Evolutionary conservation across 2,113 vertebrate species (phyloP).

Genomic region (Elephas maximus): DNA sequence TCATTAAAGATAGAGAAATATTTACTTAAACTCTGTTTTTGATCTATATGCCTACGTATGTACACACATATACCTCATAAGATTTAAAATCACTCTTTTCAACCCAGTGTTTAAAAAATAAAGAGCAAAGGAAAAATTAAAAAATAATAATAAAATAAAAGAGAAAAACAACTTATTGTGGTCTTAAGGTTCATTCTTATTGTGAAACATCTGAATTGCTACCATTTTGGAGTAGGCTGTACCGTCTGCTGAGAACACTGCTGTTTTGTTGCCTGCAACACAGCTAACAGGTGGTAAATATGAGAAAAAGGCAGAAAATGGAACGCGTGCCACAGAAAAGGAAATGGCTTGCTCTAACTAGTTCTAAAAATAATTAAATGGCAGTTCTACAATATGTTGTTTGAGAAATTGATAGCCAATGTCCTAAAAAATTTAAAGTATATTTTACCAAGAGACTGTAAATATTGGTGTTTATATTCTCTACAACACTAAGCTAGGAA

Average conservation of each 20-base stretch:
- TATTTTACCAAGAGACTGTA: slow-evolving; percentile 43
- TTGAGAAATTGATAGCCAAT: slow-evolving; percentile 39
- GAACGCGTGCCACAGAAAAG: slow-evolving; percentile 22
- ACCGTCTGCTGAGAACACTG: slow-evolving; percentile 43
- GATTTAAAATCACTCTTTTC: not conserved
- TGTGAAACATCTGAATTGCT: slow-evolving; percentile 11
- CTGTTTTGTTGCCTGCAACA: slow-evolving; percentile 64
- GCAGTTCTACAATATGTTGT: slow-evolving; percentile 40
- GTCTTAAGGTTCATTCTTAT: slow-evolving; percentile 35
- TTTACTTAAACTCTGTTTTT: not conserved
- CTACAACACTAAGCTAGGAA: slow-evolving; percentile 9
- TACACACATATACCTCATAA: not conserved
- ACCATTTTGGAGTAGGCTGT: not conserved
- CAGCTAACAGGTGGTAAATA: slow-evolving; percentile 70
- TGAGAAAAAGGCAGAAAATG: slow-evolving; percentile 45
- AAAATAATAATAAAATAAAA: not conserved
- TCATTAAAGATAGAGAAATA: not conserved
- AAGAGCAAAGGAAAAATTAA: not conserved
- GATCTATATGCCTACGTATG: not conserved
- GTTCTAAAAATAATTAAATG: slow-evolving; percentile 57
- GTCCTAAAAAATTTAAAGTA: slow-evolving; percentile 49
- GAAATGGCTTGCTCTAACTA: not conserved
- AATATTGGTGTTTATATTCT: slow-evolving; percentile 60
- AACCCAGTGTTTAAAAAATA: slow-evolving; percentile 29
- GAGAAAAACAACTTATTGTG: not conserved